phyloP scores from a whole-genome alignment of 2,888 invertebrate genomes.

The Odiellus spinosus region DNA sequence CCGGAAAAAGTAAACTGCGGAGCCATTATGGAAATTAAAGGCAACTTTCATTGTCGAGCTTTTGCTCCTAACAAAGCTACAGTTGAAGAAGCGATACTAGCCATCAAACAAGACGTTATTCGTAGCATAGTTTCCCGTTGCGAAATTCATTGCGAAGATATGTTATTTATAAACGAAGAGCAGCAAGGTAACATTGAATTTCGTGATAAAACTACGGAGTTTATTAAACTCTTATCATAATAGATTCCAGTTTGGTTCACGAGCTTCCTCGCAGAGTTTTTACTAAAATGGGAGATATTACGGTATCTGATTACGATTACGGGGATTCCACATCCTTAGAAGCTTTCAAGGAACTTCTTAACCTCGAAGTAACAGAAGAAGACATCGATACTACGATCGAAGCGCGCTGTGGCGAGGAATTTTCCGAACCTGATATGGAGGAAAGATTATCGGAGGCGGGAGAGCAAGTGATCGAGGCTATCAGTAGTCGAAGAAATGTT shows the following conservation, averaged over 20 bases:
- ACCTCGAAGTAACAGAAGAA: too few species aligned
- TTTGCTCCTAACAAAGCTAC: slow-evolving; percentile 61
- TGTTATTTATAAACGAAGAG: slow-evolving; percentile 55
- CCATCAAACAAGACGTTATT: slow-evolving; percentile 65
- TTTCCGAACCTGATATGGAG: too few species aligned
- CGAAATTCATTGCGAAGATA: slow-evolving; percentile 82
- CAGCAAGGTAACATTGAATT: slow-evolving; percentile 26
- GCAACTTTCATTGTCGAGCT: slow-evolving; percentile 55
- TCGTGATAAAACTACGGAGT: too few species aligned
- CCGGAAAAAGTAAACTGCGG: slow-evolving; percentile 35
- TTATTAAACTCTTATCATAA: slow-evolving; percentile 23
- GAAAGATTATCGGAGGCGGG: too few species aligned
- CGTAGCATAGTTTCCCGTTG: slow-evolving; percentile 68
- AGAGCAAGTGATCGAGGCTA: too few species aligned
- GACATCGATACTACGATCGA: too few species aligned
- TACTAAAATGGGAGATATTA: slow-evolving; percentile 49
- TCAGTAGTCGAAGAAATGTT: too few species aligned
- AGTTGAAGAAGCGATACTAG: slow-evolving; percentile 49
- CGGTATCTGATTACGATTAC: slow-evolving; percentile 74
- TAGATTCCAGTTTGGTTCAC: slow-evolving; percentile 62
- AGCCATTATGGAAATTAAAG: slow-evolving; percentile 52
- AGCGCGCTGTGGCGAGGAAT: too few species aligned
- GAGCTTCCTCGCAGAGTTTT: slow-evolving; percentile 76
- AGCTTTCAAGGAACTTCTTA: slow-evolving; percentile 54
- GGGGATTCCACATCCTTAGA: slow-evolving; percentile 67